Conservation (phyloP, 2,113 vertebrate genomes). For the Alligator mississippiensis region DNA sequence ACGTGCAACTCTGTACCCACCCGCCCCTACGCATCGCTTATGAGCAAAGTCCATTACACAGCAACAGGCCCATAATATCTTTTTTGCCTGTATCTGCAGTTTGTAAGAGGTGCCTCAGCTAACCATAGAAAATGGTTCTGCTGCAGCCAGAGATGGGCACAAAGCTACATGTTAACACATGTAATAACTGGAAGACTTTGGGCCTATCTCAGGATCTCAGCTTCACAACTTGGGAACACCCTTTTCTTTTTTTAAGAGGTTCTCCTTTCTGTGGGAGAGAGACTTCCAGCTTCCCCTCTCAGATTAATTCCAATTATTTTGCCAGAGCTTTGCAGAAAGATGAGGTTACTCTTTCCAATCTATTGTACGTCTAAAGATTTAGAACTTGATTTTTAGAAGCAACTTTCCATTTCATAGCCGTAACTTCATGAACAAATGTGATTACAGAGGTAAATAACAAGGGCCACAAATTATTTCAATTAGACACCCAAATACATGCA, state of each 20-base stretch:
- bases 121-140: neutral
- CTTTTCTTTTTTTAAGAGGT: neutral
- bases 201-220: neutral
- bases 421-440: neutral
- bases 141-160: neutral
- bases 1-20: too few species aligned
- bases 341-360: neutral
- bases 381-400: neutral
- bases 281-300: neutral
- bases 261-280: neutral
- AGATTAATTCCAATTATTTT: neutral
- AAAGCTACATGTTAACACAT: neutral
- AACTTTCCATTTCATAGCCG: neutral
- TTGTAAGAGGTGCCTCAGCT: slow-evolving; percentile 7
- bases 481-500: neutral
- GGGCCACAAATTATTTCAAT: neutral
- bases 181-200: neutral
- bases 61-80: slow-evolving; percentile 37
- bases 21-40: neutral
- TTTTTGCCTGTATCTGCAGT: neutral
- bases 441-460: neutral
- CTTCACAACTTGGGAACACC: neutral
- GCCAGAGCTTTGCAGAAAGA: neutral
- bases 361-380: neutral
- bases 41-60: slow-evolving; percentile 14